Conservation (phyloP, 2,797 vertebrate genomes). For the Acridotheres tristis region DNA sequence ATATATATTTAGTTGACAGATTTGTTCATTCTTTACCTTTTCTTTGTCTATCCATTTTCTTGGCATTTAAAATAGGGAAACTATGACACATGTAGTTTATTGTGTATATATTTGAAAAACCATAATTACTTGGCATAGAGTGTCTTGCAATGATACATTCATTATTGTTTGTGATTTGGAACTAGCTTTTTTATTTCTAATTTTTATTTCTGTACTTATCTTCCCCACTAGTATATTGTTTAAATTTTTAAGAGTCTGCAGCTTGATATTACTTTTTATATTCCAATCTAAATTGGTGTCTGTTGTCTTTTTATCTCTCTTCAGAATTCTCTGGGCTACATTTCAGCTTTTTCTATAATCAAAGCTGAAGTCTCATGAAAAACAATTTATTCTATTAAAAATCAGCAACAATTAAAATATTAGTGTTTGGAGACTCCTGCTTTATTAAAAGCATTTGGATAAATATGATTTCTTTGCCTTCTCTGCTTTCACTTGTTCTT, state of each 20-base stretch:
- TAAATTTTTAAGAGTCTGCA: slow-evolving; percentile 13
- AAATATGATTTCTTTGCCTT: neutral
- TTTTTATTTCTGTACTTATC: slow-evolving; percentile 50
- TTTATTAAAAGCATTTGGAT: neutral
- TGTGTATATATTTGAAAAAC: neutral
- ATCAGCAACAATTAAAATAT: neutral
- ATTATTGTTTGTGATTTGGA: slow-evolving; percentile 45
- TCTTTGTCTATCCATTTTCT: neutral
- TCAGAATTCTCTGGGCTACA: neutral
- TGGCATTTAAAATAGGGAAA: slow-evolving; percentile 6
- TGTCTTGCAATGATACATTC: slow-evolving; percentile 22
- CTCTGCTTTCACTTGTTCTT: neutral
- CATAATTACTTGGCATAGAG: neutral
- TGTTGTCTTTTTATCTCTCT: neutral
- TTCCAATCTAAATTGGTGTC: slow-evolving; percentile 8
- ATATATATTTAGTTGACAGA: neutral
- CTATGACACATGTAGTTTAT: neutral
- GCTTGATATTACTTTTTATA: neutral
- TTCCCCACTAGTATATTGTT: slow-evolving; percentile 5
- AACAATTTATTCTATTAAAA: neutral
- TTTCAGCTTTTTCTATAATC: neutral
- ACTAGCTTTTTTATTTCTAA: slow-evolving; percentile 36
- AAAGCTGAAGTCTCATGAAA: neutral
- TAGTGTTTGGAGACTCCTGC: neutral
- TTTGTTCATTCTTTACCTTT: neutral